These are phyloP conservation scores for Catharus fuscescens DNA, from an alignment of 2,113 vertebrate species.

Conservation along the genomic window DNA sequence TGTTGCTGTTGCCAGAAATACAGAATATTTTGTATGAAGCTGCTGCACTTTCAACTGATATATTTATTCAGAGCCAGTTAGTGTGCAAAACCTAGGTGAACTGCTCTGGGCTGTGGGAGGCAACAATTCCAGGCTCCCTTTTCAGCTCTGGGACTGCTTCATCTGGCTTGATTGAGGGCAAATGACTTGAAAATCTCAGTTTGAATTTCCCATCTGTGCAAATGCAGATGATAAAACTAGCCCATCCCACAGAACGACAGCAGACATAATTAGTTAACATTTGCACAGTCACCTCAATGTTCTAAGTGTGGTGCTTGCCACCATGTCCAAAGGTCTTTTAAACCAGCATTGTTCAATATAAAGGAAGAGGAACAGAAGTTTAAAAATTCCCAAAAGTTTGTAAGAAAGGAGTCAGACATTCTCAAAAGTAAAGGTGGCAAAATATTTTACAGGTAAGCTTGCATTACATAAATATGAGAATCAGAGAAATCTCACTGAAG, in stretches of 20 bases:
- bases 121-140: not conserved
- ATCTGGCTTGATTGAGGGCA: not conserved
- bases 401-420: not conserved
- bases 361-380: not conserved
- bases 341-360: not conserved
- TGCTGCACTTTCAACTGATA: not conserved
- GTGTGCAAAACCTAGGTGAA: not conserved
- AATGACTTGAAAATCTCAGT: not conserved
- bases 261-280: slow-evolving; percentile 16
- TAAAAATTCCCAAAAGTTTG: not conserved
- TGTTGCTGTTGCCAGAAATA: not conserved
- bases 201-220: slow-evolving; percentile 25
- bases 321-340: not conserved
- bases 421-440: not conserved
- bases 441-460: not conserved
- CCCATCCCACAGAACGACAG: not conserved
- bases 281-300: slow-evolving; percentile 4
- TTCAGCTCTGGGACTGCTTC: not conserved
- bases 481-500: not conserved
- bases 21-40: not conserved
- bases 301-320: not conserved
- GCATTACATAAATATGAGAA: not conserved
- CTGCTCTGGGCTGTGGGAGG: not conserved
- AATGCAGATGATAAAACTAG: slow-evolving; percentile 9
- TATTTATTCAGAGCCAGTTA: not conserved